phyloP scores from a whole-genome alignment of 1,140 invertebrate species.

The Sinella curviseta region DNA sequence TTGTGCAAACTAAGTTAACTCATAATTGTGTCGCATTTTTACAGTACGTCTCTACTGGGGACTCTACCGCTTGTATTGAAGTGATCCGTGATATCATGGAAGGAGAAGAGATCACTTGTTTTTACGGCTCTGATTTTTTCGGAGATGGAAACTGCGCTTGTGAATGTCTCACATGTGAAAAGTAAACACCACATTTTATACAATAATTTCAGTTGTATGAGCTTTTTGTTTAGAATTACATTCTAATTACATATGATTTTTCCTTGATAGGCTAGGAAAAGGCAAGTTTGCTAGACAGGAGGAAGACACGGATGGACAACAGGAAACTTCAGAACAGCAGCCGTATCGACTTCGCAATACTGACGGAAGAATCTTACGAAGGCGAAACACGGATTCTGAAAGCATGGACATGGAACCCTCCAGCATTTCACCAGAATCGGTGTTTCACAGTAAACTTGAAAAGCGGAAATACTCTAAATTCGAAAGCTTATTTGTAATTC shows the following conservation, averaged over 20 bases:
- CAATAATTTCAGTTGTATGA: no score
- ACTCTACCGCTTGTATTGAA: slow-evolving; percentile 95
- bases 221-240: no score
- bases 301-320: background rate
- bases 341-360: slow-evolving; percentile 13
- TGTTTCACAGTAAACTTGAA: background rate
- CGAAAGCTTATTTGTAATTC: background rate
- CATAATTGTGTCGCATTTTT: no score
- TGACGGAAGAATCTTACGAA: background rate
- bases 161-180: slow-evolving; percentile 97
- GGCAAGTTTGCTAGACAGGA: background rate
- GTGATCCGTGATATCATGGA: slow-evolving; percentile 90
- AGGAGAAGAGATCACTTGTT: slow-evolving; percentile 97
- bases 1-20: no score
- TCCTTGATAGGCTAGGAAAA: background rate
- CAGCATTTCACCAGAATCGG: background rate
- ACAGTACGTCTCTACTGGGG: slow-evolving; percentile 87
- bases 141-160: slow-evolving; percentile 94
- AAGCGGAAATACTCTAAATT: background rate
- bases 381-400: slow-evolving; percentile 5
- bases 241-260: background rate
- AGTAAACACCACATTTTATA: slow-evolving; percentile 50
- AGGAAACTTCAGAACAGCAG: background rate
- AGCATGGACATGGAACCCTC: background rate
- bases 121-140: slow-evolving; percentile 98